Evolutionary conservation across 2,888 invertebrate species (phyloP).

Genomic region (Acheta domesticus): DNA sequence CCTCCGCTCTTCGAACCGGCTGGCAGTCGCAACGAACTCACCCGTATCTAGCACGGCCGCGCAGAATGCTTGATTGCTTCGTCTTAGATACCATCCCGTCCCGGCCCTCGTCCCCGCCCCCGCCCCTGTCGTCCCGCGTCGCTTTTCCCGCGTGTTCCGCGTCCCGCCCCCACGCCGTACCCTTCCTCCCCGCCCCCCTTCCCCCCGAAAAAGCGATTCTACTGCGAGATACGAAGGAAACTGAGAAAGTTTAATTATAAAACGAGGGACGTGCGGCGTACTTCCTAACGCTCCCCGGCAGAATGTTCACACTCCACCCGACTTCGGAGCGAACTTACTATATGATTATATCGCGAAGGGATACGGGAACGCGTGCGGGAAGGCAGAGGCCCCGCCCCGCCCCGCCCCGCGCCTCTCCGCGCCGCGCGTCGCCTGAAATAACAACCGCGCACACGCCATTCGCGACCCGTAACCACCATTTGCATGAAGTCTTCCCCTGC

Average conservation of each 20-base stretch:
- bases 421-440: background rate
- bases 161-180: too few relatives aligned
- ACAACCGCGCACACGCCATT: background rate
- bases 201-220: background rate
- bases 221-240: background rate
- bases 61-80: too few relatives aligned
- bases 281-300: background rate
- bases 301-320: background rate
- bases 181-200: background rate
- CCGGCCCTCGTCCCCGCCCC: background rate
- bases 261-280: background rate
- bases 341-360: conserved; percentile 4
- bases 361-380: background rate
- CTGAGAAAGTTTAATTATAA: conserved; percentile 18
- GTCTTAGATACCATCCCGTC: background rate
- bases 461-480: background rate
- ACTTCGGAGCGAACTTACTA: background rate
- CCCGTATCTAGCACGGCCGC: too few relatives aligned
- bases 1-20: too few relatives aligned
- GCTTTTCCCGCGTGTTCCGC: too few relatives aligned
- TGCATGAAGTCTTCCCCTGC: background rate
- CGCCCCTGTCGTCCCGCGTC: background rate
- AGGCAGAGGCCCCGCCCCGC: background rate
- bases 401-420: too few relatives aligned
- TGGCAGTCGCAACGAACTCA: too few relatives aligned